These are phyloP conservation scores for Arenaria interpres DNA, from an alignment of 2,113 vertebrate genomes.

Conservation along the genomic window DNA sequence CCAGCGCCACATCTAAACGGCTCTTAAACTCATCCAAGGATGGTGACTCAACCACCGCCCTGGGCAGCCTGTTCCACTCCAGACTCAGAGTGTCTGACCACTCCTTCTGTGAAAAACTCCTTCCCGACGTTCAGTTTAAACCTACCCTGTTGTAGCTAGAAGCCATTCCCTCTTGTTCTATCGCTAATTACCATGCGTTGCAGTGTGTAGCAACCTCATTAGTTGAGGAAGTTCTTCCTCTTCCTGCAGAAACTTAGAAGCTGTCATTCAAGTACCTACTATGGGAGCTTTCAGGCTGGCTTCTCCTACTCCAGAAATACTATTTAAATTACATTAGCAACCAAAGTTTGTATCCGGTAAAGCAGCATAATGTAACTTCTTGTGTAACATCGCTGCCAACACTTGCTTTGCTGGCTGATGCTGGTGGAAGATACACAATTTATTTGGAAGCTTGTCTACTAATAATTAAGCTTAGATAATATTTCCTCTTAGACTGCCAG, in stretches of 20 bases:
- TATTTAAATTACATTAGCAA: not conserved
- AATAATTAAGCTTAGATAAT: not conserved
- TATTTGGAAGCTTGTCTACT: not conserved
- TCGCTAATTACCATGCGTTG: accelerated
- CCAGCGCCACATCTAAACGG: too few species aligned
- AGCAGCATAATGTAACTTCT: not conserved
- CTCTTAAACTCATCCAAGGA: too few species aligned
- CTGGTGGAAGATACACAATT: accelerated
- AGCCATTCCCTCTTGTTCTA: too few species aligned
- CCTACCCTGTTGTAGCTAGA: too few species aligned
- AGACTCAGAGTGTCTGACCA: too few species aligned
- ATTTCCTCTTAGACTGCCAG: not conserved
- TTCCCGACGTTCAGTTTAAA: too few species aligned
- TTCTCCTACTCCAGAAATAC: not conserved
- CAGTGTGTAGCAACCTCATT: accelerated
- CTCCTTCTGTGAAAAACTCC: too few species aligned
- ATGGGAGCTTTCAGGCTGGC: not conserved
- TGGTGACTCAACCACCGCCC: too few species aligned
- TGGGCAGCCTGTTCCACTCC: too few species aligned
- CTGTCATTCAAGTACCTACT: accelerated
- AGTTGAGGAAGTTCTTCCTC: not conserved
- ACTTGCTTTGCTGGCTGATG: not conserved
- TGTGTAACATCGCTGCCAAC: not conserved
- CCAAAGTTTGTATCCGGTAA: not conserved
- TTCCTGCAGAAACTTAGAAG: not conserved